Percentiles rank a stretch among this genome's conserved stretches.
Evolutionary conservation across 2,797 vertebrate species (phyloP).

Genomic region (Spinus pinus): DNA sequence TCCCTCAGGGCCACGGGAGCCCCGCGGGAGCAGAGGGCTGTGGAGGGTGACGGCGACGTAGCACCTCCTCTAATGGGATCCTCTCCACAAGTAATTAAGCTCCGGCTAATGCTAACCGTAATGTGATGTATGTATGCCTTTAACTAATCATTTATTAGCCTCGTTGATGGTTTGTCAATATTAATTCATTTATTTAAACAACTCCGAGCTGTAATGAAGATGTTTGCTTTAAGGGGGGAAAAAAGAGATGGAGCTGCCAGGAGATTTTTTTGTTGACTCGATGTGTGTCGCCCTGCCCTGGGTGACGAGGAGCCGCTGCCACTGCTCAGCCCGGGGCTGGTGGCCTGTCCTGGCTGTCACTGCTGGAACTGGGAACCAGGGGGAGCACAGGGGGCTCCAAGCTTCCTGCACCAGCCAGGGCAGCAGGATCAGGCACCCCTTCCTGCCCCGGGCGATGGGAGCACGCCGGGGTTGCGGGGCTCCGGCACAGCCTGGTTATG

Average conservation of each 20-base stretch:
- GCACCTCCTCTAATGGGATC: conserved; percentile 67
- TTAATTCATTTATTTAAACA: conserved; percentile 99
- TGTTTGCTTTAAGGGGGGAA: conserved; percentile 73
- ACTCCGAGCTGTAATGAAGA: conserved; percentile 90
- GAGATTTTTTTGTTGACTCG: conserved; percentile 57
- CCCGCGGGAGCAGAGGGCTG: not conserved
- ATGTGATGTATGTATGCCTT: conserved; percentile 90
- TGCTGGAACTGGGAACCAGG: not conserved
- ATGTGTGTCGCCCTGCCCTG: not conserved
- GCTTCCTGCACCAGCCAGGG: fast-evolving
- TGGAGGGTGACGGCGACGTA: not conserved
- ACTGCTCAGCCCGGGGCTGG: fast-evolving
- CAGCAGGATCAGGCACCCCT: not conserved
- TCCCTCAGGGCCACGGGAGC: not conserved
- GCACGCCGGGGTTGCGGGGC: fast-evolving
- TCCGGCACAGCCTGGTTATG: fast-evolving
- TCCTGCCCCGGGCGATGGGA: fast-evolving
- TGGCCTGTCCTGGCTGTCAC: not conserved
- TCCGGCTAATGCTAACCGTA: conserved; percentile 85
- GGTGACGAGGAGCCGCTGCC: not conserved
- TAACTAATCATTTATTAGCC: conserved; percentile 97
- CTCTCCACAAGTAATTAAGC: conserved; percentile 89
- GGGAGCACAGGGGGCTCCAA: not conserved
- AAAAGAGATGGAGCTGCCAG: conserved; percentile 44
- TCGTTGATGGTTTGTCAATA: conserved; percentile 97